Percentiles rank a stretch among this genome's conserved stretches.
phyloP scores from a whole-genome alignment of 2,888 invertebrate genomes.

The Troides helena region DNA sequence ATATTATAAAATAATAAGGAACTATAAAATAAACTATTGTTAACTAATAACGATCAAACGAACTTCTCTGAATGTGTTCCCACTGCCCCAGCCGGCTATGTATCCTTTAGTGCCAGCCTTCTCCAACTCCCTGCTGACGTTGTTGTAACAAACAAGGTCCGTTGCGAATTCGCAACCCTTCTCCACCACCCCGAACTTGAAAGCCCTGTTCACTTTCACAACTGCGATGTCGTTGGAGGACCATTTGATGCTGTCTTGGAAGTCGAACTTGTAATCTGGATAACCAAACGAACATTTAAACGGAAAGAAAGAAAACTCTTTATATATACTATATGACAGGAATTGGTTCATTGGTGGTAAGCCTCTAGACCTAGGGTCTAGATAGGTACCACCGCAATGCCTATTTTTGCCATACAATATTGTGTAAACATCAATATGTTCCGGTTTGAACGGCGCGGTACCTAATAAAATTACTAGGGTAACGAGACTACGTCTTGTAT shows the following conservation, averaged over 20 bases:
- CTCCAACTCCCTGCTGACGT: constrained; percentile 66
- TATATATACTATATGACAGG: too few relatives aligned
- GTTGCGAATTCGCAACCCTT: constrained; percentile 64
- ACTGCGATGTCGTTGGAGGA: constrained; percentile 74
- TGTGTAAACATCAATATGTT: too few relatives aligned
- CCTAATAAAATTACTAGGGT: too few relatives aligned
- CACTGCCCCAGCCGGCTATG: constrained; percentile 74
- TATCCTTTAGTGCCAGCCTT: constrained; percentile 68
- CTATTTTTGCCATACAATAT: too few relatives aligned
- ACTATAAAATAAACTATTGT: too few relatives aligned
- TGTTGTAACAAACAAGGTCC: constrained; percentile 60
- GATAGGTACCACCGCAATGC: too few relatives aligned
- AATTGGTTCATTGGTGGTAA: too few relatives aligned
- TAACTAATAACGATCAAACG: background rate
- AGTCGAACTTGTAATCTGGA: constrained; percentile 73
- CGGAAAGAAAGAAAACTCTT: constrained; percentile 2
- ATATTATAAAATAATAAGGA: too few relatives aligned
- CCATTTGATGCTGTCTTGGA: constrained; percentile 75
- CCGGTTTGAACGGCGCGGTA: too few relatives aligned
- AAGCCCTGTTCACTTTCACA: constrained; percentile 67
- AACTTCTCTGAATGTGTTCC: constrained; percentile 71
- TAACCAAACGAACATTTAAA: too few relatives aligned
- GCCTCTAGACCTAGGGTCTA: too few relatives aligned
- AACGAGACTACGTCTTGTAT: too few relatives aligned
- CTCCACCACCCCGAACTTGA: constrained; percentile 63